phyloP scores from a whole-genome alignment of 2,113 vertebrate species.

The Barnardius zonarius region DNA sequence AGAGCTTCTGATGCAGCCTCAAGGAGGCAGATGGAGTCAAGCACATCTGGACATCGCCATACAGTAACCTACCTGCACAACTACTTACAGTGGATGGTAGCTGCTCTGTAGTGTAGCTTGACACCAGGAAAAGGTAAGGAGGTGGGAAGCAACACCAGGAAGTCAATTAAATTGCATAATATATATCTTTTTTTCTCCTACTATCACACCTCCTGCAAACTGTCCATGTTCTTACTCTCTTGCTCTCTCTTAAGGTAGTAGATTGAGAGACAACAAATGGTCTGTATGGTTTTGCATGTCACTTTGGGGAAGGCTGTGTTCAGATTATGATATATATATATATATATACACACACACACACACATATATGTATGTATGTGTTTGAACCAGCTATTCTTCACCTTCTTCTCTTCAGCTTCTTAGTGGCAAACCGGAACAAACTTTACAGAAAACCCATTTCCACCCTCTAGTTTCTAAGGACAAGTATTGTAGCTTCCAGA shows the following conservation, averaged over 20 bases:
- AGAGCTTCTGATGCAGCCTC: not conserved
- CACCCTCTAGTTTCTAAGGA: not conserved
- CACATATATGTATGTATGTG: not conserved
- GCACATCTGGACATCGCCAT: accelerated
- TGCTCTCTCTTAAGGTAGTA: not conserved
- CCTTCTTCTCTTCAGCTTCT: not conserved
- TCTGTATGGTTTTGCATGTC: not conserved
- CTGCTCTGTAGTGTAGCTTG: not conserved
- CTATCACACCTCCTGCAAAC: not conserved
- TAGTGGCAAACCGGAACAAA: not conserved
- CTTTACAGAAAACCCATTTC: not conserved
- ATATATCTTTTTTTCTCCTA: not conserved
- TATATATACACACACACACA: no score
- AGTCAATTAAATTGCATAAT: not conserved
- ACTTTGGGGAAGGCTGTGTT: not conserved
- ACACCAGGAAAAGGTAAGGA: not conserved
- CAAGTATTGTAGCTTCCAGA: not conserved
- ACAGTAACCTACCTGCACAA: not conserved
- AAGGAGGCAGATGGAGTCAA: not conserved
- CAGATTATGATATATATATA: not conserved
- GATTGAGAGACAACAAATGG: not conserved
- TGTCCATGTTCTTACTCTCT: not conserved
- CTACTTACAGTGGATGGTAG: not conserved
- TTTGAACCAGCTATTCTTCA: not conserved
- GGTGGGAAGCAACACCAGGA: not conserved